A percentile compares a stretch with the other conserved stretches of the same genome.
phyloP scores from a whole-genome alignment of 2,113 vertebrate genomes.

The Dryoscopus gambensis region DNA sequence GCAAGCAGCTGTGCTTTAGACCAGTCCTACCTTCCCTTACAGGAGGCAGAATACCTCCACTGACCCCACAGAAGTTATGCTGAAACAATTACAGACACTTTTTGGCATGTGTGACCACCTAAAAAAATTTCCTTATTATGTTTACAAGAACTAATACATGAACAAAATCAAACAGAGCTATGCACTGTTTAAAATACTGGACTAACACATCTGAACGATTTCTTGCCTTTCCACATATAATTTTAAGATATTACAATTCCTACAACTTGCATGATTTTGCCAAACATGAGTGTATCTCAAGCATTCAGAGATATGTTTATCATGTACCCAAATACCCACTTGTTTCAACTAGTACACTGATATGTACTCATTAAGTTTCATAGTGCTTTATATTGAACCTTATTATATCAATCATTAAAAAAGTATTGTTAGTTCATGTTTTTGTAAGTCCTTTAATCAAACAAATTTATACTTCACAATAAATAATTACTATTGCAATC shows the following conservation, averaged over 20 bases:
- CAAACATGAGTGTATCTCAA: neutral
- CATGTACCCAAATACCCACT: neutral
- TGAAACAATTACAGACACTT: neutral
- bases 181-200: neutral
- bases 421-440: neutral
- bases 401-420: neutral
- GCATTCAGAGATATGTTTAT: neutral
- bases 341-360: neutral
- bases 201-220: neutral
- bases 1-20: neutral
- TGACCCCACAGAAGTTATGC: neutral
- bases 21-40: neutral
- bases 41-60: neutral
- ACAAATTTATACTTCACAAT: neutral
- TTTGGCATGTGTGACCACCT: neutral
- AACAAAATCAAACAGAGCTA: neutral
- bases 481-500: neutral
- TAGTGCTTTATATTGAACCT: neutral
- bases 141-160: neutral
- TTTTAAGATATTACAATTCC: neutral
- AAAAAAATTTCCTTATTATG: neutral
- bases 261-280: neutral
- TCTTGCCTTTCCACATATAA: neutral
- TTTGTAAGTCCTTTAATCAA: neutral
- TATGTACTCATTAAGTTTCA: neutral